These are phyloP conservation scores for Macaca mulatta DNA, from an alignment of 2,113 vertebrate species.

Conservation along the genomic window DNA sequence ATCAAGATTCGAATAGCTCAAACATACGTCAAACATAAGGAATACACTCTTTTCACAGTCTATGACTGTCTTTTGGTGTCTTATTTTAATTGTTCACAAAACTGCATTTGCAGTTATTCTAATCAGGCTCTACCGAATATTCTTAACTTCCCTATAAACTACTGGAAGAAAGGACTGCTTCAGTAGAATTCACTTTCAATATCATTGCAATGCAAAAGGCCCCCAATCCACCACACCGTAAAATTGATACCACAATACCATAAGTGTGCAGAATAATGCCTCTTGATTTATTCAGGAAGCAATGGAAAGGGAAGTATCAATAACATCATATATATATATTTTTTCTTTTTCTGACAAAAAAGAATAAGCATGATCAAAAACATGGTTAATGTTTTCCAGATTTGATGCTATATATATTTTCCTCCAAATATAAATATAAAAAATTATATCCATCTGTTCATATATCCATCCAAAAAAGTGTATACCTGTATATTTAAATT, in stretches of 20 bases:
- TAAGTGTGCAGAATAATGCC: neutral
- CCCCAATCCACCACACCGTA: neutral
- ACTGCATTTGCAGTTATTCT: neutral
- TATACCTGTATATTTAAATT: neutral
- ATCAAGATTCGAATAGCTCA: neutral
- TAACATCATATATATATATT: neutral
- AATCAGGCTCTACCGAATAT: neutral
- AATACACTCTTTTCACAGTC: neutral
- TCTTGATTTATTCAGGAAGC: neutral
- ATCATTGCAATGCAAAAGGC: neutral
- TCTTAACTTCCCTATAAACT: neutral
- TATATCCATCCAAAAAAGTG: neutral
- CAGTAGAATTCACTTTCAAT: neutral
- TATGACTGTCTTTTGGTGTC: neutral
- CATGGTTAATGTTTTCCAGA: neutral
- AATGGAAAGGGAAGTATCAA: neutral
- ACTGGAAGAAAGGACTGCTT: neutral
- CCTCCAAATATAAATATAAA: neutral
- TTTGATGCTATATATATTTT: neutral
- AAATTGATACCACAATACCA: neutral
- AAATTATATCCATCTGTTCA: neutral
- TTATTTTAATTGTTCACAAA: neutral
- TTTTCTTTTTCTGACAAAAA: neutral
- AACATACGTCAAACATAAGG: neutral
- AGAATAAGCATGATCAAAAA: neutral